Base-by-base conservation (phyloP, 2,797 vertebrate genomes). In the Botia almorhae region DNA sequence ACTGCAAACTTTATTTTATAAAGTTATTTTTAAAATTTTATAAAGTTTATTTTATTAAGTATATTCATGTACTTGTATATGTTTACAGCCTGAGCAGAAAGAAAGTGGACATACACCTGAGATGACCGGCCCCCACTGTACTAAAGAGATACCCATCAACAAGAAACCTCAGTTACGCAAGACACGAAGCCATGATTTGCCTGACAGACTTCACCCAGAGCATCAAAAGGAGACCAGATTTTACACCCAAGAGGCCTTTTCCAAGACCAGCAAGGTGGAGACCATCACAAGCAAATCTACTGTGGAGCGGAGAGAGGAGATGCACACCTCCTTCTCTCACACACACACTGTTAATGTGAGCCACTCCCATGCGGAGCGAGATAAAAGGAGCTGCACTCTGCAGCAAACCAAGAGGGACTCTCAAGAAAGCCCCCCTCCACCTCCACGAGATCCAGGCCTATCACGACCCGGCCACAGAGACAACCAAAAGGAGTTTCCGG, bases 21-120 rank as follows among this genome's bases (percentile, higher is more conserved):
- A 29, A 29, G n/a, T n/a, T n/a, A n/a, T n/a, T n/a, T n/a, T n/a
- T n/a, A n/a, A n/a, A n/a, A n/a, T n/a, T n/a, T n/a, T n/a, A n/a
- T n/a, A n/a, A n/a, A n/a, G n/a, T n/a, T n/a, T n/a, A n/a, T n/a
- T n/a, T n/a, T n/a, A n/a, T n/a, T n/a, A n/a, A n/a, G n/a, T n/a
- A n/a, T 29, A 29, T 29, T 29, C 29, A 8, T 43, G 7, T 43
- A 8, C 8, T 43, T 43, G 39, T 43, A 21, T 63, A 23, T 85
- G 53, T 80, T 17, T 70, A 48, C 87, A 93, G 93, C 67, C 75
- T 0, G 90, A 93, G 77, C 86, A 81, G 21, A 94, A 94, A 75
- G 93, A 94, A 83, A 92, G 89, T 10, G 91, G 91, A 71, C 92
- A 93, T 85, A 92, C 91, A 72, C 93, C 93, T 2, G 92, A 94